Evolutionary conservation across 2,113 vertebrate species (phyloP).

Genomic region (Rallus limicola): DNA sequence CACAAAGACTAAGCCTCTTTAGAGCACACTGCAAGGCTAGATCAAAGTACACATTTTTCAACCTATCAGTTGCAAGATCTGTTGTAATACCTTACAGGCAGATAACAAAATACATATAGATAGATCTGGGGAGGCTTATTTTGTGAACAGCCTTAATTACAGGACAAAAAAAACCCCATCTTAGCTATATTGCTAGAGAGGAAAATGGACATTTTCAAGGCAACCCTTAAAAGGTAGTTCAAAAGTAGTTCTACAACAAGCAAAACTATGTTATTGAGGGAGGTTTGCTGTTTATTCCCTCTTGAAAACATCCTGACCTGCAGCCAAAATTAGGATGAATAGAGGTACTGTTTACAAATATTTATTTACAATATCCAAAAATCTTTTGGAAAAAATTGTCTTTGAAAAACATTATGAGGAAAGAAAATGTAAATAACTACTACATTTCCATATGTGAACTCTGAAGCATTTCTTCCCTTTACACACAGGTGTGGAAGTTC

Average conservation of each 20-base stretch:
- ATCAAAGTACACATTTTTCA: neutral
- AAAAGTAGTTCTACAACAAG: neutral
- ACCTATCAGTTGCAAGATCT: neutral
- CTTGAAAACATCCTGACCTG: neutral
- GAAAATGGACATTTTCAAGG: neutral
- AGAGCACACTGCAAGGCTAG: neutral
- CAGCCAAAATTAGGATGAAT: neutral
- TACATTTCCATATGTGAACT: neutral
- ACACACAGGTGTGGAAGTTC: neutral
- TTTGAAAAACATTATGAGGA: neutral
- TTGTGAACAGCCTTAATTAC: neutral
- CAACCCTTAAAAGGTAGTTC: neutral
- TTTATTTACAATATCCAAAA: neutral
- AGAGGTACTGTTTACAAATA: neutral
- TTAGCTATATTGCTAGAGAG: neutral
- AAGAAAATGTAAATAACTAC: neutral
- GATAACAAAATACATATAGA: neutral
- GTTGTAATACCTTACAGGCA: neutral
- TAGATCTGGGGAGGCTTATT: neutral
- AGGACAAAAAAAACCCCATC: neutral
- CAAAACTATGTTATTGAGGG: neutral
- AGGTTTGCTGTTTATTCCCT: neutral
- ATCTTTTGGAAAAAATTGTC: too few relatives aligned
- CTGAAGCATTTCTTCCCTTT: neutral
- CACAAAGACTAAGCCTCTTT: fast-evolving